Evolutionary conservation across 1,140 invertebrate genomes (phyloP).

Genomic region (Drosophila aff.): DNA sequence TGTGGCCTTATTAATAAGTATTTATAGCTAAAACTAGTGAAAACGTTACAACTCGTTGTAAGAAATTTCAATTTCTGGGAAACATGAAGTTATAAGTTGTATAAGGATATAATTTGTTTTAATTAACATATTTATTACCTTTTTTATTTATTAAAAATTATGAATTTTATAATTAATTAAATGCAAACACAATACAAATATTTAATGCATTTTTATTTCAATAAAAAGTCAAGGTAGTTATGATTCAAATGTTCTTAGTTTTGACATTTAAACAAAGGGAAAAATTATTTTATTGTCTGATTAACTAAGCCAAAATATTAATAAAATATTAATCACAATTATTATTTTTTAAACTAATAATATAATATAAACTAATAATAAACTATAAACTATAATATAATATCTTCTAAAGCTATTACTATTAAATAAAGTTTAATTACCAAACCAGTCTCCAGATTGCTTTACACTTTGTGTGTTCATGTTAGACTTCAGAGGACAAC

Average conservation of each 20-base stretch:
- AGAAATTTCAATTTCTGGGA: neutral
- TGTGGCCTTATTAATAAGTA: neutral
- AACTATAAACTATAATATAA: too few species aligned
- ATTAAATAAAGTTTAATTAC: neutral
- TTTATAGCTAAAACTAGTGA: neutral
- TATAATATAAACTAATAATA: too few species aligned
- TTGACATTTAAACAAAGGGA: too few species aligned
- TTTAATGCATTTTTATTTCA: too few species aligned
- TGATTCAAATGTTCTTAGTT: neutral
- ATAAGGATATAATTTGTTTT: neutral
- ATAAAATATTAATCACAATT: neutral
- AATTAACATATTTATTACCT: neutral
- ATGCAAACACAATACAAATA: neutral
- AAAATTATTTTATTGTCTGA: neutral
- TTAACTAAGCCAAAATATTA: neutral
- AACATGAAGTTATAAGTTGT: too few species aligned
- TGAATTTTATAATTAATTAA: neutral
- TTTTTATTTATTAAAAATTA: too few species aligned
- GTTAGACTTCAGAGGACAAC: neutral
- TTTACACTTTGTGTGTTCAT: neutral
- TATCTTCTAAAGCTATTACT: neutral
- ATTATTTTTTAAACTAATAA: too few species aligned
- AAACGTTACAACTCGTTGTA: neutral
- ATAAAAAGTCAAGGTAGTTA: neutral
- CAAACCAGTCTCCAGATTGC: neutral